phyloP scores from a whole-genome alignment of 2,888 invertebrate genomes.

The Phytoseiulus persimilis region DNA sequence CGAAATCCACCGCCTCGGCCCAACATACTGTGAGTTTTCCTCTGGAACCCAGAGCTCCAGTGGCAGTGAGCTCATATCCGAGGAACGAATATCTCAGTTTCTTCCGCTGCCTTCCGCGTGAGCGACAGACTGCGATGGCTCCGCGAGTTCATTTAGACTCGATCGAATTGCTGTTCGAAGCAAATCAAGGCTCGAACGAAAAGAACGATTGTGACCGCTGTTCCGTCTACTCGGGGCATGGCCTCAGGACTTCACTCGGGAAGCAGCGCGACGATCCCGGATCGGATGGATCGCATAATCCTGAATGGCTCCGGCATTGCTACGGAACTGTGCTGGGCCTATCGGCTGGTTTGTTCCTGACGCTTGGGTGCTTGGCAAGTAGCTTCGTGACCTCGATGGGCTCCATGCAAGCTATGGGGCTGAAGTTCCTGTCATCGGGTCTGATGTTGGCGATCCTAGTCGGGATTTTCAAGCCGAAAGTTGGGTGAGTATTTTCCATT shows the following conservation, averaged over 20 bases:
- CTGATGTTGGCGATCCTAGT: neutral
- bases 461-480: neutral
- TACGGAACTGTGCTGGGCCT: neutral
- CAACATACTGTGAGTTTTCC: no score
- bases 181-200: neutral
- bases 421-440: neutral
- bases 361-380: neutral
- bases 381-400: neutral
- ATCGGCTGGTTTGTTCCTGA: slow-evolving; percentile 12
- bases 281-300: neutral
- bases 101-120: neutral
- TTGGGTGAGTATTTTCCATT: slow-evolving; percentile 16
- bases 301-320: neutral
- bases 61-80: no score
- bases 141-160: neutral
- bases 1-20: no score
- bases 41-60: no score
- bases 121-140: neutral
- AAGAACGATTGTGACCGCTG: neutral
- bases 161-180: neutral
- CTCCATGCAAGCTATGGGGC: neutral
- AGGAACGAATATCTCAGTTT: neutral
- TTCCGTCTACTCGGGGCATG: neutral
- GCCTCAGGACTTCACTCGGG: neutral
- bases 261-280: neutral